Conservation (phyloP, 2,113 vertebrate genomes). For the Microtus ochrogaster region DNA sequence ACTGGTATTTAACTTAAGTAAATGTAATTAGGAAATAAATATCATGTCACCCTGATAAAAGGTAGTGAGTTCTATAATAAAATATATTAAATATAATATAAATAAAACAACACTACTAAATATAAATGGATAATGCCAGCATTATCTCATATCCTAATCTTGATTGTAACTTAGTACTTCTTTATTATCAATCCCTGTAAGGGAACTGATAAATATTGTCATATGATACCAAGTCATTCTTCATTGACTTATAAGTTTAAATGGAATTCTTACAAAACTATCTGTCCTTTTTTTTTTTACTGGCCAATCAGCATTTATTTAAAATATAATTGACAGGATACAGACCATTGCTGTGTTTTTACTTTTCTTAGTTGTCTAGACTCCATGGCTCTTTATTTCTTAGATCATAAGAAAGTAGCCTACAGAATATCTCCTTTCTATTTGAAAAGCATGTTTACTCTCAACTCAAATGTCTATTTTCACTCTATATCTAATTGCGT, state of each 20-base stretch:
- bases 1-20: neutral
- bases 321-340: too few relatives aligned
- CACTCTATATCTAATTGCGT: accelerated
- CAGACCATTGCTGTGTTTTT: too few relatives aligned
- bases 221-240: neutral
- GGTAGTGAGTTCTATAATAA: neutral
- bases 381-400: neutral
- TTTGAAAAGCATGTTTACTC: neutral
- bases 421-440: neutral
- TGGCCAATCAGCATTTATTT: too few relatives aligned
- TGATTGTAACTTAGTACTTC: neutral
- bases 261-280: neutral
- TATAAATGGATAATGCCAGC: neutral
- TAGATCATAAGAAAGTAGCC: neutral
- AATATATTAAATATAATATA: neutral
- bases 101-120: neutral
- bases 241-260: neutral
- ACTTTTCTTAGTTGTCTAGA: neutral
- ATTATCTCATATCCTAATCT: neutral
- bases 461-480: neutral
- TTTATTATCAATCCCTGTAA: neutral
- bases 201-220: neutral
- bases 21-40: neutral
- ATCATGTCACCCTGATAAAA: neutral
- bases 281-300: neutral